These are phyloP conservation scores for Dipus sagitta DNA, from an alignment of 2,797 vertebrate species.

Conservation along the genomic window DNA sequence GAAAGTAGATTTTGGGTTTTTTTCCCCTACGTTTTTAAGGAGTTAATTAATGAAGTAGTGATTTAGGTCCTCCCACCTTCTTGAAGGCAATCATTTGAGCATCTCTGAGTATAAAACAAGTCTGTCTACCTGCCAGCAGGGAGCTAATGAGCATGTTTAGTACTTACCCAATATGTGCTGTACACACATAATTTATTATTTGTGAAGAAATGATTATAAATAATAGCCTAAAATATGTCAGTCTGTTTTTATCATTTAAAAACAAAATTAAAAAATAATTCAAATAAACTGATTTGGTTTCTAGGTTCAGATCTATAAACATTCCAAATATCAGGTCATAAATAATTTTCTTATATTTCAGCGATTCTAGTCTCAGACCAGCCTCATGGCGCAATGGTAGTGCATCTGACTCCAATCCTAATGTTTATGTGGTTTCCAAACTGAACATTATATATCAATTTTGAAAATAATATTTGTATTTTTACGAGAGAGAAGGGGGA, in stretches of 20 bases:
- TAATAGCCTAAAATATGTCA: background rate
- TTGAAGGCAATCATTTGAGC: conserved; percentile 6
- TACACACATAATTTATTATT: background rate
- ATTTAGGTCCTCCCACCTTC: background rate
- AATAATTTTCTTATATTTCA: conserved; percentile 11
- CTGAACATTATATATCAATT: background rate
- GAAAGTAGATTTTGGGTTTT: background rate
- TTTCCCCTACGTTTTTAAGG: background rate
- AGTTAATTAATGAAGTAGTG: background rate
- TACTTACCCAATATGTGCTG: background rate
- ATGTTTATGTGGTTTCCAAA: background rate
- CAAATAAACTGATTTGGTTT: conserved; percentile 24
- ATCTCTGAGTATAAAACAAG: background rate
- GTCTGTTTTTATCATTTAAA: conserved; percentile 42
- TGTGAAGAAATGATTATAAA: background rate
- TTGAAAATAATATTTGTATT: conserved; percentile 14
- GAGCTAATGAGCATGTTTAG: background rate
- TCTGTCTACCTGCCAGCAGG: background rate
- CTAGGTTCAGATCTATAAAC: conserved; percentile 12
- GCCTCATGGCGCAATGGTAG: too few species aligned
- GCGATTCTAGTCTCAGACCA: background rate
- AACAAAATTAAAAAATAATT: conserved; percentile 18
- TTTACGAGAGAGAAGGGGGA: background rate
- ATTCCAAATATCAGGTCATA: conserved; percentile 18
- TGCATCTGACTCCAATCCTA: background rate